Base-by-base conservation (phyloP, 2,113 vertebrate genomes). In the Phalacrocorax brasilianus region DNA sequence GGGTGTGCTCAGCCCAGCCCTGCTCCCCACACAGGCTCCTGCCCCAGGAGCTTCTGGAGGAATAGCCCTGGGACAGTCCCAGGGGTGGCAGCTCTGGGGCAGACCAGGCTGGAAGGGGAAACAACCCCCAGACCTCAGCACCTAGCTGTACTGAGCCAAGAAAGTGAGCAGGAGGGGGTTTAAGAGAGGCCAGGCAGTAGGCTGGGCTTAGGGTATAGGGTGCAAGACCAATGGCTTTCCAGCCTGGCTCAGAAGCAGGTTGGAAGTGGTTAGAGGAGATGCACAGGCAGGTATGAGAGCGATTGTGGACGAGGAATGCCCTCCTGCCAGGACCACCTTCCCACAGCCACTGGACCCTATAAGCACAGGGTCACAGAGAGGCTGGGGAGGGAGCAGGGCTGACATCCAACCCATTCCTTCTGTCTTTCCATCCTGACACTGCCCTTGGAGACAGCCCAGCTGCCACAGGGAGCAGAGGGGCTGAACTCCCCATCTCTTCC, bases 281-380 rank as follows among this genome's bases (percentile, higher is more conserved):
- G 14, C 19, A 38, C 19, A 56, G 33, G 14, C 7, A 49, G 12
- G 23, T 22, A 47, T 2, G 50, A 77, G 84, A 22, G 40, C 27
- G 24, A 56, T 33, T 0, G 0, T 3, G 21, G 20, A 28, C 1
- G 8, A 70, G 74, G 32, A 42, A 72, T 6, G 21, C 14, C 71
- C 22, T 68, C 18, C 47, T 22, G 24, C 27, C 62, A 71, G 67
- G 35, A 88, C 3, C 42, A 79, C 28, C 49, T 35, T 76, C 59
- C 47, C 52, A 23, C 26, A 73, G 44, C 15, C 9, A 1, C 27
- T 44, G 4, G 24, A 10, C 8, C 52, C 33, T 14, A 17, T 19
- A 42, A 50, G 47, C 42, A 56, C 14, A 8, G 38, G 9, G 11
- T 79, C 28, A 22, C 49, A 42, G 40, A 55, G 3, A 3, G 4